phyloP scores from a whole-genome alignment of 2,888 invertebrate species.

The Sarcophaga carnaria region DNA sequence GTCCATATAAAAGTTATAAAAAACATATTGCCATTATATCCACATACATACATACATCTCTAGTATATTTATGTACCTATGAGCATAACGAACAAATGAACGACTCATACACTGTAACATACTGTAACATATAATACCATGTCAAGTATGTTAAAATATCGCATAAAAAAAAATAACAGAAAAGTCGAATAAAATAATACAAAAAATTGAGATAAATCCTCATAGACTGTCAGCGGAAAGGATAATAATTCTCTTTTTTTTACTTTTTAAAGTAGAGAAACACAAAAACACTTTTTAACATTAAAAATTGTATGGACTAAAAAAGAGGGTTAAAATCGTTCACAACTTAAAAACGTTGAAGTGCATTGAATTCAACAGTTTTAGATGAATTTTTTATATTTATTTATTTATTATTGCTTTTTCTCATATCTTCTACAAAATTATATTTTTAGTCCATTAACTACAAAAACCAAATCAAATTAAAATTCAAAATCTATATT shows the following conservation, averaged over 20 bases:
- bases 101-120: constrained; percentile 10
- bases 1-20: constrained; percentile 39
- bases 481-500: no score
- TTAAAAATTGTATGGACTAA: constrained; percentile 27
- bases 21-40: background rate
- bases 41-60: background rate
- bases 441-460: no score
- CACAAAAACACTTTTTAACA: constrained; percentile 6
- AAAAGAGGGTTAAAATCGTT: constrained; percentile 43
- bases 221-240: constrained; percentile 36
- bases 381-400: no score
- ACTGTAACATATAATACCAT: constrained; percentile 36
- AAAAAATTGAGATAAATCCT: constrained; percentile 16
- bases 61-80: background rate
- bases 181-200: background rate
- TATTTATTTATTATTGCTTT: no score
- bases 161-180: background rate
- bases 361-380: background rate
- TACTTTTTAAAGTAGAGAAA: constrained; percentile 26
- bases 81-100: no score
- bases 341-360: background rate
- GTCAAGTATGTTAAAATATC: constrained; percentile 36
- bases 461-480: no score
- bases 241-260: constrained; percentile 18
- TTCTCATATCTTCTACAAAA: no score